These are phyloP conservation scores for Drosophila nigrodunni DNA, from an alignment of 1,140 invertebrate species.

Conservation along the genomic window DNA sequence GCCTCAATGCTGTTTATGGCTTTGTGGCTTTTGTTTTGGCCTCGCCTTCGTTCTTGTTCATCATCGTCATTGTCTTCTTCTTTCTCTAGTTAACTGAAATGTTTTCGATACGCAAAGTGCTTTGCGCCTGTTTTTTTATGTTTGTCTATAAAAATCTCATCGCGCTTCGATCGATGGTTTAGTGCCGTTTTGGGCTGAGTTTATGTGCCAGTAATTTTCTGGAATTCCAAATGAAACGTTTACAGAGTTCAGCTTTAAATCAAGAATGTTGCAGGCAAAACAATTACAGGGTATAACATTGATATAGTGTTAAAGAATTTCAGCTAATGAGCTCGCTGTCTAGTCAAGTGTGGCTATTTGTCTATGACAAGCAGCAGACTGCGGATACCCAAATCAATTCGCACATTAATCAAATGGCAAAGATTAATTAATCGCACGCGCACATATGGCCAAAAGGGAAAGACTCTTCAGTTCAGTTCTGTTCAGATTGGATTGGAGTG, in stretches of 20 bases:
- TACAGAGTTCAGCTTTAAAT: slow-evolving; percentile 7
- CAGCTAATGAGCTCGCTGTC: slow-evolving; percentile 11
- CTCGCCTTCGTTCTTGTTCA: slow-evolving; percentile 15
- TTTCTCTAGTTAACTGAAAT: slow-evolving; percentile 31
- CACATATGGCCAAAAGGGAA: slow-evolving; percentile 6
- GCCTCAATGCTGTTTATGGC: slow-evolving; percentile 56
- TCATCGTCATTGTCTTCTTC: slow-evolving; percentile 6
- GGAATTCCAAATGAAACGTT: neutral
- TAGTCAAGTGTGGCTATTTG: slow-evolving; percentile 17
- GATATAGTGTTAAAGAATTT: neutral
- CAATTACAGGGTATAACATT: neutral
- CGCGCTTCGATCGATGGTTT: slow-evolving; percentile 8
- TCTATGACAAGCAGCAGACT: slow-evolving; percentile 3
- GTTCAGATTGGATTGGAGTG: slow-evolving; percentile 12
- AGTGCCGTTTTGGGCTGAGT: slow-evolving; percentile 3
- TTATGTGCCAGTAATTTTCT: slow-evolving; percentile 9
- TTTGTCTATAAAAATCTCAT: slow-evolving; percentile 58
- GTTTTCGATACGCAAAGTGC: slow-evolving; percentile 62
- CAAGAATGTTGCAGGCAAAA: neutral
- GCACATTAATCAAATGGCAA: slow-evolving; percentile 68
- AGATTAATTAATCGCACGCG: slow-evolving; percentile 69
- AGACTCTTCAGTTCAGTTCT: slow-evolving; percentile 6
- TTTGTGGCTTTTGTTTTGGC: slow-evolving; percentile 63
- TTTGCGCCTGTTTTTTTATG: slow-evolving; percentile 58
- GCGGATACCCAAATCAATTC: slow-evolving; percentile 61